These are phyloP conservation scores for Momotus momota DNA, from an alignment of 2,797 vertebrate genomes.

Conservation along the genomic window DNA sequence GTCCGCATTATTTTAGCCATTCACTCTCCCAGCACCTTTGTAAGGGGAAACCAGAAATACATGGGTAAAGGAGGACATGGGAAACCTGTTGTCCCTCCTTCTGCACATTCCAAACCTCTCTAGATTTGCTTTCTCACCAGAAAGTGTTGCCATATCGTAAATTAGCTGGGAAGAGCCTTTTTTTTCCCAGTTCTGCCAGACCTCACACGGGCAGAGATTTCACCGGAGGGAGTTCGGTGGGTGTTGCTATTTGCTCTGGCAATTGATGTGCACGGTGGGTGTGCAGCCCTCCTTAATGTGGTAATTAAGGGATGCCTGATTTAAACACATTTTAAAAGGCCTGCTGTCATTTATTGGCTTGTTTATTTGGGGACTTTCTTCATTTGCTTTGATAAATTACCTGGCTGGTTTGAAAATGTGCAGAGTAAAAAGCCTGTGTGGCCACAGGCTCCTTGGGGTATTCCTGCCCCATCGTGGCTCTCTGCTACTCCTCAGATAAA, in stretches of 20 bases:
- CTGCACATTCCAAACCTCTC: not conserved
- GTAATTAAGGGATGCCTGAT: not conserved
- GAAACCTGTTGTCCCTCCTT: not conserved
- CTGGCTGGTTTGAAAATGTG: not conserved
- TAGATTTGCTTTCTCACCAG: not conserved
- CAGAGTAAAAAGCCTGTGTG: not conserved
- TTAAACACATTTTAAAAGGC: not conserved
- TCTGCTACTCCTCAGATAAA: not conserved
- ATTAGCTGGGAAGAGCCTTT: not conserved
- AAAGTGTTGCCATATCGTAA: fast-evolving
- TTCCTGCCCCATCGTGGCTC: not conserved
- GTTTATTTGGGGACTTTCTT: not conserved
- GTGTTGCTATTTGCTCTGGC: not conserved
- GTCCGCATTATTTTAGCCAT: fast-evolving
- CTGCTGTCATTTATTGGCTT: not conserved
- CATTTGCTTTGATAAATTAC: not conserved
- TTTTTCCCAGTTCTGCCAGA: not conserved
- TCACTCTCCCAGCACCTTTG: not conserved
- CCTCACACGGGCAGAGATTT: not conserved
- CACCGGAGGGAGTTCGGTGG: not conserved
- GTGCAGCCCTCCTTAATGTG: not conserved
- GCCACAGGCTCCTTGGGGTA: not conserved
- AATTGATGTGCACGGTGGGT: not conserved
- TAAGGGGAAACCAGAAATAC: not conserved
- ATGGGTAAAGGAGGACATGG: not conserved